Conservation (phyloP, 2,113 vertebrate species). For the Vireo altiloquus region DNA sequence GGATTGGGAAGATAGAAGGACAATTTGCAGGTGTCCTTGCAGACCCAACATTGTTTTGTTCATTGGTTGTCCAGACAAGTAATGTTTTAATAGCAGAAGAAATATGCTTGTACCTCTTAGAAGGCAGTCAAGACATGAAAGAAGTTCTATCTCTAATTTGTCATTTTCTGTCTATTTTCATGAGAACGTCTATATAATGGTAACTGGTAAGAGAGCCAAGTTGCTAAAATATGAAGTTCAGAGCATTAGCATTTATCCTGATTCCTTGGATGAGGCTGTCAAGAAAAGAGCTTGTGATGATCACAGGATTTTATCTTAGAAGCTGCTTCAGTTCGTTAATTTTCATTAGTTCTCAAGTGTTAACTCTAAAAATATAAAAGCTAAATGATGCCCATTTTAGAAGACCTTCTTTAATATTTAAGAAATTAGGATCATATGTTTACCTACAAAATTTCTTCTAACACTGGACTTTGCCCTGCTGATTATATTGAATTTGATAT, state of each 20-base stretch:
- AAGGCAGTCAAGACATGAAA: not conserved
- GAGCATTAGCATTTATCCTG: constrained; percentile 44
- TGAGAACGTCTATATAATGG: not conserved
- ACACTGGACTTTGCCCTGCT: not conserved
- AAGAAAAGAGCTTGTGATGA: constrained; percentile 22
- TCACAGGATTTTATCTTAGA: not conserved
- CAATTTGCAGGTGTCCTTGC: not conserved
- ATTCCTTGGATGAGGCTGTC: constrained; percentile 3
- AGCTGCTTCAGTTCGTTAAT: not conserved
- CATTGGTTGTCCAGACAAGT: not conserved
- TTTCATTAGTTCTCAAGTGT: not conserved
- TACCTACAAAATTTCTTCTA: not conserved
- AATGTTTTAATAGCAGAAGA: not conserved
- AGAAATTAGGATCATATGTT: not conserved
- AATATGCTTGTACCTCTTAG: not conserved
- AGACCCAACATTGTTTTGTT: not conserved
- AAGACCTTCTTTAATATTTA: not conserved
- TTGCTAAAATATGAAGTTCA: constrained; percentile 52
- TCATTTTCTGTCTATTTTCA: constrained; percentile 48
- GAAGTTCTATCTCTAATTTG: not conserved
- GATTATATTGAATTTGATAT: not conserved
- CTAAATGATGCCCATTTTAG: not conserved
- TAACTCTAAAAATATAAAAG: not conserved
- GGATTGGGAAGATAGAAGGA: not conserved
- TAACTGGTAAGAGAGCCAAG: constrained; percentile 12